Evolutionary conservation across 2,113 vertebrate species (phyloP).

Genomic region (Dendropsophus ebraccatus): DNA sequence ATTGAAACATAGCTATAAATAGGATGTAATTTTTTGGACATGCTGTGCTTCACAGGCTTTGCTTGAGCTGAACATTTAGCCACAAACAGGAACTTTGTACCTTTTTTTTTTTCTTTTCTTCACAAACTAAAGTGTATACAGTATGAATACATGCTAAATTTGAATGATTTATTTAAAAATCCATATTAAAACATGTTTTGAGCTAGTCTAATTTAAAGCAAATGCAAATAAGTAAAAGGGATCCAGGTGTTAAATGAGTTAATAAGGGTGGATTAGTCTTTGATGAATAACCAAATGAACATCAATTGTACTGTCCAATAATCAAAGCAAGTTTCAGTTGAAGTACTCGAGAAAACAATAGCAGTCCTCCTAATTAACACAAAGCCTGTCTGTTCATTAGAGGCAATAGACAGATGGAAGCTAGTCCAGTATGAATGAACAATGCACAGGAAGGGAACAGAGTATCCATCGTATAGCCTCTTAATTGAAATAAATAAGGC

Average conservation of each 20-base stretch:
- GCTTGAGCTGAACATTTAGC: too few species aligned
- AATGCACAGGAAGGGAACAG: not conserved
- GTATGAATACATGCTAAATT: not conserved
- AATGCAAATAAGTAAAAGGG: not conserved
- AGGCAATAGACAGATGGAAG: not conserved
- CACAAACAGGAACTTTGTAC: too few species aligned
- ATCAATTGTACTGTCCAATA: conserved; percentile 36
- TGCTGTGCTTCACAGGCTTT: too few species aligned
- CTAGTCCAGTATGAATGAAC: conserved; percentile 13
- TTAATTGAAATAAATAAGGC: conserved; percentile 1
- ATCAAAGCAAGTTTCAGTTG: conserved; percentile 7
- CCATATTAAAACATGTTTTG: not conserved
- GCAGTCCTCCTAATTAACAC: conserved; percentile 4
- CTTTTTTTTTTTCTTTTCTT: too few species aligned
- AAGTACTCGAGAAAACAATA: conserved; percentile 6
- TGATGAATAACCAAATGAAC: conserved; percentile 31
- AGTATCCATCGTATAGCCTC: not conserved
- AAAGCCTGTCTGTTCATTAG: conserved; percentile 5
- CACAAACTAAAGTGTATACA: too few species aligned
- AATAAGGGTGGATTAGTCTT: conserved; percentile 16
- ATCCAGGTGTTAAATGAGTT: not conserved
- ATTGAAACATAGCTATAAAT: too few species aligned
- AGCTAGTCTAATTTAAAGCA: not conserved
- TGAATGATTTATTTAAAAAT: not conserved
- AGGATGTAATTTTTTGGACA: too few species aligned